Evolutionary conservation across 2,113 vertebrate genomes (phyloP).

Genomic region (Talpa occidentalis): DNA sequence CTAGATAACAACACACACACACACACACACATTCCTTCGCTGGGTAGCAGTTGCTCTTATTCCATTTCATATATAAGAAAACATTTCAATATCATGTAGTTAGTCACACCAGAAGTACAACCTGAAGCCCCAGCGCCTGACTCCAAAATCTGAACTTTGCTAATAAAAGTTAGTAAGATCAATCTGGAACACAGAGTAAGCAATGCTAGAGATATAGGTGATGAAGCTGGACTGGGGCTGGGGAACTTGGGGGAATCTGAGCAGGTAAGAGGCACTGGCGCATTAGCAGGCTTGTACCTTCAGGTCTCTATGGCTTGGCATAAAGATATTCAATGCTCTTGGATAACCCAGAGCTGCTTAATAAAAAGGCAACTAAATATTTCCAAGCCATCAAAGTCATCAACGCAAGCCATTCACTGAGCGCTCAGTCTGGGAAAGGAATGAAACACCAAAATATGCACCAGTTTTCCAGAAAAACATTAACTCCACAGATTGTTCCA

Average conservation of each 20-base stretch:
- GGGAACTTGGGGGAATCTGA: background rate
- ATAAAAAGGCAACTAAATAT: background rate
- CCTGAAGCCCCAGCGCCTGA: background rate
- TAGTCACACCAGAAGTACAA: background rate
- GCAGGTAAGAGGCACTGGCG: background rate
- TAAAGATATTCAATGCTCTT: background rate
- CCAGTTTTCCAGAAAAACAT: background rate
- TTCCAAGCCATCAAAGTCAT: background rate
- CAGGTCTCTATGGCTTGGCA: background rate
- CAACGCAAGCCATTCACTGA: background rate
- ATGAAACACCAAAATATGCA: background rate
- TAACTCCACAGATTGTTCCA: background rate
- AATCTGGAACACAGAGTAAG: background rate
- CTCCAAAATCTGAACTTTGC: background rate
- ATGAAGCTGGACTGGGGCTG: background rate
- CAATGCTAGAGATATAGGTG: background rate
- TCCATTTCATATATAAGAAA: background rate
- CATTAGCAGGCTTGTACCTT: background rate
- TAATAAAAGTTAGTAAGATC: background rate
- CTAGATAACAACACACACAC: background rate
- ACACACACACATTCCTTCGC: background rate
- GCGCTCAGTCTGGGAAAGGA: background rate
- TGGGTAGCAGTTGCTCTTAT: background rate
- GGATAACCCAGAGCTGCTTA: background rate
- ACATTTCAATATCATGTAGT: background rate